Evolutionary conservation across 1,140 invertebrate species (phyloP).

Genomic region (Nephotettix cincticeps): DNA sequence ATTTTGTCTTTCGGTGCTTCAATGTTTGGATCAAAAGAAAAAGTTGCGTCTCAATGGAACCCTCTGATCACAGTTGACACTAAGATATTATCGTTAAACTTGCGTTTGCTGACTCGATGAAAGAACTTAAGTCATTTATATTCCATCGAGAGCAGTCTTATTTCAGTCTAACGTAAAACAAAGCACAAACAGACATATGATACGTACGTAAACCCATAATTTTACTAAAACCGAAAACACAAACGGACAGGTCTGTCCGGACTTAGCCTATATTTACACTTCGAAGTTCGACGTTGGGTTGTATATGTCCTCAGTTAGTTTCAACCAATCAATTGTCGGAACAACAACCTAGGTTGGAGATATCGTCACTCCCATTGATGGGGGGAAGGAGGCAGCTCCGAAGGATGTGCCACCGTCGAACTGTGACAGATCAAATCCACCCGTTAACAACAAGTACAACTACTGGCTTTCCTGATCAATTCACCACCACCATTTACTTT

Average conservation of each 20-base stretch:
- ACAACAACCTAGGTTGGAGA: slow-evolving; percentile 39
- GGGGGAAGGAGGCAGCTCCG: slow-evolving; percentile 94
- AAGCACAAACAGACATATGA: slow-evolving; percentile 6
- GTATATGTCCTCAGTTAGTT: background rate
- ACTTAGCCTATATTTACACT: slow-evolving; percentile 17
- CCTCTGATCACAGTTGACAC: no score
- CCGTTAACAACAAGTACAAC: background rate
- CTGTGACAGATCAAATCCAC: slow-evolving; percentile 58
- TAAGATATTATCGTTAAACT: no score
- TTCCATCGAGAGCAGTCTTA: background rate
- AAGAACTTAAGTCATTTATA: background rate
- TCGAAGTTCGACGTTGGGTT: background rate
- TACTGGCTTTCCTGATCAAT: no score
- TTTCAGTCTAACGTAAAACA: background rate
- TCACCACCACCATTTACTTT: no score
- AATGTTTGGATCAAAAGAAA: background rate
- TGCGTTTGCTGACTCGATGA: no score
- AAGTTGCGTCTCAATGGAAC: background rate
- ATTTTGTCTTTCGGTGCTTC: slow-evolving; percentile 5
- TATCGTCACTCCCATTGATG: slow-evolving; percentile 88
- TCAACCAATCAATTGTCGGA: slow-evolving; percentile 33
- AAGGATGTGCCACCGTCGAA: slow-evolving; percentile 95
- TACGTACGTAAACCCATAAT: background rate
- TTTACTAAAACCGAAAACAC: background rate
- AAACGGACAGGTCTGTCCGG: background rate